Evolutionary conservation across 2,888 invertebrate genomes (phyloP).

Genomic region (Pollenia griseotomentosa): DNA sequence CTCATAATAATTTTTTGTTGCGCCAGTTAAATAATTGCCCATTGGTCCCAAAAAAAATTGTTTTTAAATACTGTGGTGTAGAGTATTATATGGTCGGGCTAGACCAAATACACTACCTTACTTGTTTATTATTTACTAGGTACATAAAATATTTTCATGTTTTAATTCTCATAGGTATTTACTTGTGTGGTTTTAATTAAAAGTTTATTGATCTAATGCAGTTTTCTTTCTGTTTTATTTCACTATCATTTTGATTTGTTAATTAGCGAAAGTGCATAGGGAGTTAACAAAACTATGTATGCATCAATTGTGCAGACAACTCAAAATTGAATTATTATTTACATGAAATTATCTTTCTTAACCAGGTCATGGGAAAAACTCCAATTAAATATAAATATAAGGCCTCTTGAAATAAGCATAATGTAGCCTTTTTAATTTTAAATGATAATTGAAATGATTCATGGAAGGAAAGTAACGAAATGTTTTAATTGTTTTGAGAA

Average conservation of each 20-base stretch:
- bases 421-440: neutral
- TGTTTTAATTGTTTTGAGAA: neutral
- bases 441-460: neutral
- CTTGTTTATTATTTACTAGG: neutral
- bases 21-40: too few relatives aligned
- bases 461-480: neutral
- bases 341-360: slow-evolving; percentile 14
- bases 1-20: too few relatives aligned
- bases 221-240: slow-evolving; percentile 39
- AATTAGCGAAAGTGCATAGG: slow-evolving; percentile 63
- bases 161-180: neutral
- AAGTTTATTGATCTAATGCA: slow-evolving; percentile 58
- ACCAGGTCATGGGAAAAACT: slow-evolving; percentile 53
- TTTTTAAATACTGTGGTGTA: too few relatives aligned
- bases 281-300: slow-evolving; percentile 51
- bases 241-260: slow-evolving; percentile 40
- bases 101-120: too few relatives aligned
- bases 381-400: neutral
- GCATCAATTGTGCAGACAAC: slow-evolving; percentile 32
- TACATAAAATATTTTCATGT: neutral
- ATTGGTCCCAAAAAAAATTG: too few relatives aligned
- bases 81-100: too few relatives aligned
- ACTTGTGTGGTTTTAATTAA: slow-evolving; percentile 25
- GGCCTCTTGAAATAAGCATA: neutral
- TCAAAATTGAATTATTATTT: slow-evolving; percentile 14